Base-by-base conservation (phyloP, 2,797 vertebrate genomes). In the Poeciliopsis infans region DNA sequence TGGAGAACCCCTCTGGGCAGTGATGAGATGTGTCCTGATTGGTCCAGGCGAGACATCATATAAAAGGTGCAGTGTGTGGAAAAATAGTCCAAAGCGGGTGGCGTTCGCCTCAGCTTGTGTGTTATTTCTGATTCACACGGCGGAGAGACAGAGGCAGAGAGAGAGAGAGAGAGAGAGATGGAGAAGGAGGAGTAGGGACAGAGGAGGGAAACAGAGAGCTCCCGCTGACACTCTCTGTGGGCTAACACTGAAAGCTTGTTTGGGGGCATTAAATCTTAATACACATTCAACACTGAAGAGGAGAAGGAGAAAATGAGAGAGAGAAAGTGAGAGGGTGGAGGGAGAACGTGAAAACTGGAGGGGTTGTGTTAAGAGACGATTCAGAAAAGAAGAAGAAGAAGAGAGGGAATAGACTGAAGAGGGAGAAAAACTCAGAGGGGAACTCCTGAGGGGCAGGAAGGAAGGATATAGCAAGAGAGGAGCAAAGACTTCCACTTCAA, bases 241-340 rank as follows among this genome's bases (percentile, higher is more conserved):
- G 90, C 86, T 75, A 90, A 93, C 91, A 94, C 87, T 91, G 88
- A 94, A 90, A 95, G 89, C 91, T 89, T 90, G 91, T 94, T 93
- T 91, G 83, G 86, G 88, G 88, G 85, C 89, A 94, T 95, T 94
- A 93, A 93, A 94, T 93, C 93, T 93, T 94, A 90, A 92, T 87
- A 84, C 87, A 87, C 88, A 81, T 46, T 69, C 78, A 90, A 86
- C 78, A 39, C 79, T 51, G 77, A 72, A 72, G 83, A 88, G 72
- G 85, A 85, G 78, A 89, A 0, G 64, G 88, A 88, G 86, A 83
- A 88, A 80, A 90, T 81, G 84, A 88, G 84, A 79, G 49, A 75
- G 82, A 64, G 78, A 88, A 74, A 81, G 75, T 71, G 86, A 78
- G 83, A 83, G 80, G 70, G 59, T 79, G 77, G 71, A 46, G 68